Evolutionary conservation across 1,140 invertebrate genomes (phyloP), one percentile per base, ranked within the genome.

Genomic region (Charaxes varanes): DNA sequence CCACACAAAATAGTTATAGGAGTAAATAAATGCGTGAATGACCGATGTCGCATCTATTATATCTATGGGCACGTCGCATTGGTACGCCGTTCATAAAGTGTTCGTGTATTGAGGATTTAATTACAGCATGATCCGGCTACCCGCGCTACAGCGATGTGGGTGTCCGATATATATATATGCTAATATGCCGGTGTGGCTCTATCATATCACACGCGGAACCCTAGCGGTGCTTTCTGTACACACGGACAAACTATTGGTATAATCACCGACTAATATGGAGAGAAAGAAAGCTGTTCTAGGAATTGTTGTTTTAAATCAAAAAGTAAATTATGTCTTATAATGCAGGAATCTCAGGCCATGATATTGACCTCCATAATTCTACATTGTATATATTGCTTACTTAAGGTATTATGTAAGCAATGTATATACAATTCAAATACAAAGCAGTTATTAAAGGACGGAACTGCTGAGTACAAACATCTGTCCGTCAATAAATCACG

Each of bases 21-120:
- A n/a, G n/a, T n/a, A n/a, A n/a, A n/a, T n/a, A n/a, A n/a, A n/a
- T n/a, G n/a, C n/a, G n/a, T n/a, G n/a, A 1, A 27, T n/a, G 1
- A 32, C 13, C 27, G 6, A 16, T 50, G 44, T 23, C 51, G 7
- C 33, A 38, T 56, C 54, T 8, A 51, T 41, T 22, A 32, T 37
- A 19, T 64, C n/a, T 60, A 65, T 4, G 61, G 67, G 67, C 7
- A 5, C 33, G 65, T 31, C 12, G 33, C 63, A 72, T 77, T 73
- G 51, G 62, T 72, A 70, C 53, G 63, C 69, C 58, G 59, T 69
- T 64, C 71, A 71, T 69, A 70, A 56, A 67, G 45, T 35, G 72
- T 78, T 64, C 78, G 78, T 82, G 78, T 79, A 78, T 79, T 82
- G 78, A 72, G 67, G 66, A 63, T 82, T 82, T 82, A 82, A 82